Evolutionary conservation across 2,797 vertebrate species (phyloP).

Genomic region (Clarias fuscus): DNA sequence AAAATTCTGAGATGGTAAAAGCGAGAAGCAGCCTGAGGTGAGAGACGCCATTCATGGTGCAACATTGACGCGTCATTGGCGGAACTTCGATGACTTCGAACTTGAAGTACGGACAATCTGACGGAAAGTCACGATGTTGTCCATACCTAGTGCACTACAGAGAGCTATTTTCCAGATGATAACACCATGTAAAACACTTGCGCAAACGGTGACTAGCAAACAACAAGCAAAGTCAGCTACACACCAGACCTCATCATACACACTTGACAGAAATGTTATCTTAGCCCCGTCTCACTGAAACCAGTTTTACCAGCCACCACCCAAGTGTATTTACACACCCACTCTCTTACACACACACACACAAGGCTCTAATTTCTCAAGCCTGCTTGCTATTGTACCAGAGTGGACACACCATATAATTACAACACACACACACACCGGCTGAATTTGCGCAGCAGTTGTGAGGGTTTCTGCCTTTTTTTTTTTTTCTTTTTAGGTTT

Average conservation of each 20-base stretch:
- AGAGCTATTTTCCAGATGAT: too few species aligned
- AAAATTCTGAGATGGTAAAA: too few species aligned
- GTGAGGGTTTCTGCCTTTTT: too few species aligned
- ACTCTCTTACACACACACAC: slow-evolving; percentile 6
- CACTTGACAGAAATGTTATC: not conserved
- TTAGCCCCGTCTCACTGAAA: slow-evolving; percentile 14
- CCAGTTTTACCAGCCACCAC: slow-evolving; percentile 38
- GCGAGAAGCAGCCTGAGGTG: too few species aligned
- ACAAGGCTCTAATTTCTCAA: not conserved
- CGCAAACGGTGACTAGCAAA: not conserved
- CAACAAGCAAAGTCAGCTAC: not conserved
- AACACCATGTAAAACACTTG: not conserved
- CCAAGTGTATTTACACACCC: slow-evolving; percentile 25
- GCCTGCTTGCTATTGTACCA: not conserved
- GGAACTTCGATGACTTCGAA: not conserved
- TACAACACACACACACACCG: not conserved
- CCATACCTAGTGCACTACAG: not conserved
- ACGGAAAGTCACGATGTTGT: not conserved
- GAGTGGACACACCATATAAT: slow-evolving; percentile 6
- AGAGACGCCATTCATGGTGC: too few species aligned
- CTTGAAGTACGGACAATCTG: not conserved
- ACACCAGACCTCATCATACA: not conserved
- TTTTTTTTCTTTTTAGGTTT: too few species aligned
- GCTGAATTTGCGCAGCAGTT: not conserved
- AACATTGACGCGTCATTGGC: not conserved